Evolutionary conservation across 2,113 vertebrate species (phyloP).

Genomic region (Petrocephalus microphthalmus): DNA sequence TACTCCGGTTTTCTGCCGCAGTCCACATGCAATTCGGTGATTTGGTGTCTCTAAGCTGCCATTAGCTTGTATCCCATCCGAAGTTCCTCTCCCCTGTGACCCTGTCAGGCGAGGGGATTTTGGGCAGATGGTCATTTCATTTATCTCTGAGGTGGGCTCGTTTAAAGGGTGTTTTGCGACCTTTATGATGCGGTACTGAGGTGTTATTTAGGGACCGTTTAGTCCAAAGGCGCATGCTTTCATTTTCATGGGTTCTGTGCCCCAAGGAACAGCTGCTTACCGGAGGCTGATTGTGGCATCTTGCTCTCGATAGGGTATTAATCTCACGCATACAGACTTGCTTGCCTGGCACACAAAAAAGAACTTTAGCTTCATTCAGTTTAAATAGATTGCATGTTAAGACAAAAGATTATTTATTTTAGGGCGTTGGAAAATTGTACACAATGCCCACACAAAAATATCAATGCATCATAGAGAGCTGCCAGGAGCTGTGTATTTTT

Average conservation of each 20-base stretch:
- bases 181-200: neutral
- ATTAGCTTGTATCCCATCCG: neutral
- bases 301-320: neutral
- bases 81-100: neutral
- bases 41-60: neutral
- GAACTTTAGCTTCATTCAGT: neutral
- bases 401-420: too few species aligned
- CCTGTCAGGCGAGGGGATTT: neutral
- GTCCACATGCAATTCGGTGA: neutral
- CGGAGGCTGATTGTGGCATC: neutral
- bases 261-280: neutral
- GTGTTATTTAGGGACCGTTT: neutral
- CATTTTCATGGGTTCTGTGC: neutral
- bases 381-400: too few species aligned
- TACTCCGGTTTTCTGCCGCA: neutral
- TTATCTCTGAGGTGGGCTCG: neutral
- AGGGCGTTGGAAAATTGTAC: neutral
- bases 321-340: neutral
- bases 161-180: neutral
- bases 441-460: neutral
- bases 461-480: neutral
- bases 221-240: neutral
- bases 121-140: neutral
- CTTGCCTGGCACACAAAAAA: neutral
- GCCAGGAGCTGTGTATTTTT: neutral